These are phyloP conservation scores for Antigone vipio DNA, from an alignment of 2,113 vertebrate species.

Conservation along the genomic window DNA sequence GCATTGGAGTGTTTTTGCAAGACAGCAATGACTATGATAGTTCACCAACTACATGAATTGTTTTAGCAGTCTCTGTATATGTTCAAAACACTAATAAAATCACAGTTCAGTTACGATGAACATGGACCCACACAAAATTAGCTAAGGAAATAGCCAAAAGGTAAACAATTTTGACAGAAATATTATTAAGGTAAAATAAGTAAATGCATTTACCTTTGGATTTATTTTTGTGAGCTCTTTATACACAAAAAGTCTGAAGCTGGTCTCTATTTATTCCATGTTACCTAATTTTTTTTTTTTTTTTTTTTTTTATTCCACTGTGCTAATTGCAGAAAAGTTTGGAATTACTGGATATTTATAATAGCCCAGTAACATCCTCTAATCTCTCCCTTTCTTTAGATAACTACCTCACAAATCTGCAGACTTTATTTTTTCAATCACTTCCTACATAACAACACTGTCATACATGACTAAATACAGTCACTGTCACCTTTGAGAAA, in stretches of 20 bases:
- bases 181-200: not conserved
- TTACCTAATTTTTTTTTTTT: not conserved
- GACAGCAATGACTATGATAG: not conserved
- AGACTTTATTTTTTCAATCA: constrained; percentile 58
- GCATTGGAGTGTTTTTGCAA: not conserved
- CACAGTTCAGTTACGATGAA: not conserved
- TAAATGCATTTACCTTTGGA: not conserved
- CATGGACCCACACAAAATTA: not conserved
- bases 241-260: not conserved
- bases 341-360: constrained; percentile 54
- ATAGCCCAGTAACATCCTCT: constrained; percentile 38
- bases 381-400: constrained; percentile 45
- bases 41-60: not conserved
- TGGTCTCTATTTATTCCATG: not conserved
- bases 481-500: not conserved
- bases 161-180: not conserved
- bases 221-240: constrained; percentile 14
- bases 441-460: not conserved
- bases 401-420: not conserved
- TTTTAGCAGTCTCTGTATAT: not conserved
- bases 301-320: not conserved
- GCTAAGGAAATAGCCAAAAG: not conserved
- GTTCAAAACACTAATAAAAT: not conserved
- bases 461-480: not conserved
- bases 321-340: constrained; percentile 46